Conservation (phyloP, 2,797 vertebrate genomes). For the Lagorchestes hirsutus region DNA sequence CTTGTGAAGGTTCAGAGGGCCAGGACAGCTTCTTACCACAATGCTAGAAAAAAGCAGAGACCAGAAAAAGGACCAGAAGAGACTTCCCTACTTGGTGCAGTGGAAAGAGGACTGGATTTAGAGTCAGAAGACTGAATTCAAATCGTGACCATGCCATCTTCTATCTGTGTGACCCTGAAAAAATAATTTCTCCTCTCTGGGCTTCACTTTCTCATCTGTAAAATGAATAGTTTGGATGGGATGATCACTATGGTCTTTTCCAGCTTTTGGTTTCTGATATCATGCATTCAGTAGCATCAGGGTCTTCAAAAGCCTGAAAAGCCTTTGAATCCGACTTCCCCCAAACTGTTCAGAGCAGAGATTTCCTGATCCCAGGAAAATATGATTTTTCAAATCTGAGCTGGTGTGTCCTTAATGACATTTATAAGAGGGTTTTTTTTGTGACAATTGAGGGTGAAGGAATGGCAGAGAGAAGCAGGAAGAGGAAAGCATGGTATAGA, state of each 20-base stretch:
- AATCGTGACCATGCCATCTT: background rate
- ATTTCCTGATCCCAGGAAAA: background rate
- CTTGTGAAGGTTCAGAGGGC: background rate
- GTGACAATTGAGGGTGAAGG: background rate
- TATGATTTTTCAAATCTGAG: background rate
- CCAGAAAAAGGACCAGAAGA: background rate
- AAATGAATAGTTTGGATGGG: background rate
- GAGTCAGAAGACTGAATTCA: slow-evolving; percentile 6
- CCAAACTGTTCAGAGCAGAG: background rate
- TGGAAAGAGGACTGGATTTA: background rate
- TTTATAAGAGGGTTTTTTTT: background rate
- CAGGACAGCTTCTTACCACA: background rate
- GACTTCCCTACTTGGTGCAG: background rate
- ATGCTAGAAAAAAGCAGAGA: background rate
- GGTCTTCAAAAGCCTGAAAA: background rate
- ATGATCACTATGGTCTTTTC: background rate
- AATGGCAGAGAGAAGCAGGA: background rate
- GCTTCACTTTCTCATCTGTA: background rate
- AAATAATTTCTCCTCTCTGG: background rate
- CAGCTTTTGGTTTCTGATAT: background rate
- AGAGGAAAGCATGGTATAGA: background rate
- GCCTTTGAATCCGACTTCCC: background rate
- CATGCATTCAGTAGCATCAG: background rate
- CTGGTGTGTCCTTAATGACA: background rate
- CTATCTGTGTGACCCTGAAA: background rate